Evolutionary conservation across 2,888 invertebrate species (phyloP).

Genomic region (Drosophila robusta): DNA sequence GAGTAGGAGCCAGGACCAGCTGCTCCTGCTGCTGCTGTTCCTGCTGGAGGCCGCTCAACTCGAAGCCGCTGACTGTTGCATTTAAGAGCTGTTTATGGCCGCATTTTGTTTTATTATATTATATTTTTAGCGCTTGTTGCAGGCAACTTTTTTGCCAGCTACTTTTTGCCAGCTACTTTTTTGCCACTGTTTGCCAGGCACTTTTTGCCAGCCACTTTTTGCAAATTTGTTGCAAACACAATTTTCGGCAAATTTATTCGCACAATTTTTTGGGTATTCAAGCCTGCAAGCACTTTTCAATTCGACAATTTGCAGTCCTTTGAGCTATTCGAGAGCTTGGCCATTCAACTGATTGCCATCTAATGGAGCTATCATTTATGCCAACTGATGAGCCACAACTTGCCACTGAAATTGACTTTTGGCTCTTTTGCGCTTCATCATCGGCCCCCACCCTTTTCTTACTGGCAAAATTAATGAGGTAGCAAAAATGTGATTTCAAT

Average conservation of each 20-base stretch:
- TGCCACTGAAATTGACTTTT: constrained; percentile 29
- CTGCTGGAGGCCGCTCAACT: constrained; percentile 4
- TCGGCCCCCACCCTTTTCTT: constrained; percentile 4
- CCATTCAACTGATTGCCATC: constrained; percentile 60
- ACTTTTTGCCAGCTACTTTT: not conserved
- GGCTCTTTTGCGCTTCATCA: constrained; percentile 4
- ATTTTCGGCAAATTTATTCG: constrained; percentile 33
- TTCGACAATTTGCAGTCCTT: constrained; percentile 1
- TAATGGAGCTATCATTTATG: constrained; percentile 65
- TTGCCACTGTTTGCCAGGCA: not conserved
- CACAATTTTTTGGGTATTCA: constrained; percentile 33
- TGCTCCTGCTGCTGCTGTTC: constrained; percentile 10
- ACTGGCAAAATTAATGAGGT: constrained; percentile 65
- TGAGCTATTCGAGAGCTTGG: constrained; percentile 19
- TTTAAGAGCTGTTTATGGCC: constrained; percentile 65
- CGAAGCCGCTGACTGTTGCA: constrained; percentile 47
- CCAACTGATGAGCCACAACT: constrained; percentile 33
- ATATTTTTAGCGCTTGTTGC: constrained; percentile 19
- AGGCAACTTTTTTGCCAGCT: constrained; percentile 3
- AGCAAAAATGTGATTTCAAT: constrained; percentile 75
- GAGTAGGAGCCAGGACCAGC: not conserved
- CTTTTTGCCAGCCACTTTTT: not conserved
- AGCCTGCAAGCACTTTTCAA: constrained; percentile 17
- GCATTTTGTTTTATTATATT: constrained; percentile 40
- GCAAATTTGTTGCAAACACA: constrained; percentile 51